Conservation (phyloP, 2,113 vertebrate genomes). For the Cariama cristata region DNA sequence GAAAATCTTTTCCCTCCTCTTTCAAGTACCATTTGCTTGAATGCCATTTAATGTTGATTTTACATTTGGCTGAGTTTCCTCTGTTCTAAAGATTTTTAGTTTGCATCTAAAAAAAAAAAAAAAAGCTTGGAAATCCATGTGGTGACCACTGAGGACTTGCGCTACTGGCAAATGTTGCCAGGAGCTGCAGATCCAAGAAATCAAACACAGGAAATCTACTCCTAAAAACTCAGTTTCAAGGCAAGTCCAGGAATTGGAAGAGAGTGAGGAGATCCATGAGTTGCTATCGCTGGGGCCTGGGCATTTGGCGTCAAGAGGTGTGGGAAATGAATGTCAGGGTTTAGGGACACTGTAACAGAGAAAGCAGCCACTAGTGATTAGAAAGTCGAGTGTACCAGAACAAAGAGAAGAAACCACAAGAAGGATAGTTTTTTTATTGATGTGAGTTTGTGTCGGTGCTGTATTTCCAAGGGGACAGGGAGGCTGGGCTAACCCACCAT, state of each 20-base stretch:
- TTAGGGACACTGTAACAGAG: neutral
- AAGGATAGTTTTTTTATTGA: neutral
- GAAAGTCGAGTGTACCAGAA: neutral
- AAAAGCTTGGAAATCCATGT: neutral
- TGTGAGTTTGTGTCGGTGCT: neutral
- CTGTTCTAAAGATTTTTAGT: neutral
- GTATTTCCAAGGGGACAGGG: neutral
- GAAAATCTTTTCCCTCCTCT: neutral
- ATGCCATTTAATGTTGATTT: neutral
- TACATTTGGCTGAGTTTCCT: constrained; percentile 30
- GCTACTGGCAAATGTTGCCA: neutral
- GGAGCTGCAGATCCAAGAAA: neutral
- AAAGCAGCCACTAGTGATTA: neutral
- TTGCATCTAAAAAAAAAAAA: neutral
- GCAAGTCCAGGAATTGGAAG: neutral
- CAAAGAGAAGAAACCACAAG: neutral
- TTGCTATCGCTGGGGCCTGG: neutral
- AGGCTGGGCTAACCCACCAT: neutral
- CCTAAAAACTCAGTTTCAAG: neutral
- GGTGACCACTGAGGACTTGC: neutral
- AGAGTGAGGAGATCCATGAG: neutral
- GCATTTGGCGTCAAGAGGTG: neutral
- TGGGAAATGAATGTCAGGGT: neutral
- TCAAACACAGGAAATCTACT: neutral
- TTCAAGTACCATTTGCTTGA: neutral